Evolutionary conservation across 2,113 vertebrate species (phyloP), one percentile per base, ranked within the genome.

Genomic region (Pionites leucogaster): DNA sequence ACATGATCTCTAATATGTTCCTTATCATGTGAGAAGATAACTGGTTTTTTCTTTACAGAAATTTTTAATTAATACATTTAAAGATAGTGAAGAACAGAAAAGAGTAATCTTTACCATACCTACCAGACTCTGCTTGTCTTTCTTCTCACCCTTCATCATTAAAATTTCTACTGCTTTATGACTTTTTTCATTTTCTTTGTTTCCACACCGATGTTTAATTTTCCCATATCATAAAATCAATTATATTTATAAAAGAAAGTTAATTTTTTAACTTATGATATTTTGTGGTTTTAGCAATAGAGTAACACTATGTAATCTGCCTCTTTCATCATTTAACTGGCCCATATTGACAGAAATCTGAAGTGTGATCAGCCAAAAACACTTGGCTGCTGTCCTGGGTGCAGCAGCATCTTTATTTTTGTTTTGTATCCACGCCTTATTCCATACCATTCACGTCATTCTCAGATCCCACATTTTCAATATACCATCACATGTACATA

Each of bases 1-100:
- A 49, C 7, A 27, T 16, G 14, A 47, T 52, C 12, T 76, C 10
- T 64, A 44, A 39, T 57, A 72, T 31, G 3, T 35, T 63, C 11
- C 13, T 71, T 63, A 47, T 0, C 0, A 27, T 31, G 2, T 37
- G 13, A 22, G 10, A 55, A 39, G 35, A n/a, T 47, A 77, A 41
- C 4, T 55, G 22, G 6, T 4, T 9, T 84, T 57, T 82, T 86
- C 25, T 82, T 86, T 31, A 18, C 2, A 67, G 24, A 65, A 85
- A 29, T 65, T 47, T 59, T 47, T 29, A 0, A 1, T 20, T 13
- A 14, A 44, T 64, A 13, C 4, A 55, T 75, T 71, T 41, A 29
- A 62, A 69, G 13, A 25, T 1, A 46, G 12, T 29, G 9, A 86
- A 78, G 20, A 49, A 41, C 27, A 65, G 4, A 39, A 88, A 75